Evolutionary conservation across 2,888 invertebrate species (phyloP), one percentile per base, ranked within the genome.

Genomic region (Catocala sponsa): DNA sequence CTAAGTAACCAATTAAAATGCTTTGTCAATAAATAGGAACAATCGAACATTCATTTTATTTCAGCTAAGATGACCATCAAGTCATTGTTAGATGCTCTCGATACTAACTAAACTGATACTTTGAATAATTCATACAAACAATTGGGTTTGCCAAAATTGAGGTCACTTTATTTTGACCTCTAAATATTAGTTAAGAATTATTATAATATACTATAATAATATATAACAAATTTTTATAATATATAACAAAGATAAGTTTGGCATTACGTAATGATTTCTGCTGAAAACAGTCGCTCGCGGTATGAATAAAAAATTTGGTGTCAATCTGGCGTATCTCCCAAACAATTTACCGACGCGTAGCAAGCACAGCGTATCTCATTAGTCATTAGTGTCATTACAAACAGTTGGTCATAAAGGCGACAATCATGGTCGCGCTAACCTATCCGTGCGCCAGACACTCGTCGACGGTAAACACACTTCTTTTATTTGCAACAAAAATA

Each of bases 1-100:
- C 53, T 68, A 68, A 76, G 67, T 62, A 72, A 49, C 67, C 68
- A 74, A 78, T 80, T 78, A 78, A 76, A 70, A 78, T 74, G 68
- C 70, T 66, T 65, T 50, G 51, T 68, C 67, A 53, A 67, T 72
- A 70, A 66, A 67, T 64, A 67, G 68, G 54, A 71, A 80, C 71
- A 75, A 78, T 76, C 51, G 59, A 49, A 65, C 59, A 71, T 68
- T 71, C 63, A 77, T 60, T 59, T 44, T 12, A 6, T 6, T 9
- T 33, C 41, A 48, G 38, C 11, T 46, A 43, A 38, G 25, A 46
- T 35, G 35, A 12, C 59, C 33, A 32, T 48, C 51, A 47, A 25
- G 13, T 13, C 35, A 35, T 57, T 43, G 11, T 48, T 32, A 2
- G 35, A 55, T 38, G n/a, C 11, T 35, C 15, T 5, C n/a, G 12